Percentiles rank a stretch among this genome's conserved stretches.
Conservation (phyloP, 1,140 invertebrate genomes). For the Danaus melanippus region DNA sequence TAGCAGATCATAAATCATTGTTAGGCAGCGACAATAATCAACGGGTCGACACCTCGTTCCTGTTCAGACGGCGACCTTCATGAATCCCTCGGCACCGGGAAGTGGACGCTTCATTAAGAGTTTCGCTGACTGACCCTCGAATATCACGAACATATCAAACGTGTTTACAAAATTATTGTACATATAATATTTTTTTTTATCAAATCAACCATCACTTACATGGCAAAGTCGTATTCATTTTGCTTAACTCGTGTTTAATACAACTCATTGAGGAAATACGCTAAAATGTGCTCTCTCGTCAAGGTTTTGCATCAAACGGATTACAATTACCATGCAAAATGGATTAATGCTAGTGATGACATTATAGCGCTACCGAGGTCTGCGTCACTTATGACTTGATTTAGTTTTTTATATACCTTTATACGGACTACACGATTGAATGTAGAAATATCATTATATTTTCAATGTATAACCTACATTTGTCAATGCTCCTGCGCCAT, state of each 20-base stretch:
- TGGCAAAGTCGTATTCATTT: too few species aligned
- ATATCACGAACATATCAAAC: constrained; percentile 1
- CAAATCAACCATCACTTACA: neutral
- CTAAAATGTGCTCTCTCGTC: constrained; percentile 39
- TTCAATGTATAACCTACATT: constrained; percentile 56
- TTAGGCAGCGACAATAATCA: constrained; percentile 50
- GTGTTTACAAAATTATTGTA: neutral
- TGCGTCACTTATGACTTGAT: neutral
- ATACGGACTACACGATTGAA: constrained; percentile 3
- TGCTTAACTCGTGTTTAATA: neutral
- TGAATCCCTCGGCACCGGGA: constrained; percentile 42
- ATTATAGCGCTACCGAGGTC: neutral
- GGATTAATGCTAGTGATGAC: constrained; percentile 13
- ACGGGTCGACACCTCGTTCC: constrained; percentile 50
- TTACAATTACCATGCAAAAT: constrained; percentile 28
- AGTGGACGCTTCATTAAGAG: constrained; percentile 41
- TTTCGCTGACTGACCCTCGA: constrained; percentile 15
- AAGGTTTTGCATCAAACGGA: constrained; percentile 16
- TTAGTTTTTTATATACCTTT: neutral
- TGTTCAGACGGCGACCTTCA: constrained; percentile 55
- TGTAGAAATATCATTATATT: neutral
- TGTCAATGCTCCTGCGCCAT: constrained; percentile 69
- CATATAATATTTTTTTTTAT: constrained; percentile 2
- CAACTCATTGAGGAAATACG: constrained; percentile 49
- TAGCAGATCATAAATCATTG: constrained; percentile 59